A percentile compares a stretch with the other conserved stretches of the same genome.
phyloP scores from a whole-genome alignment of 2,888 invertebrate species.

The Hermaeophaga mercurialis region DNA sequence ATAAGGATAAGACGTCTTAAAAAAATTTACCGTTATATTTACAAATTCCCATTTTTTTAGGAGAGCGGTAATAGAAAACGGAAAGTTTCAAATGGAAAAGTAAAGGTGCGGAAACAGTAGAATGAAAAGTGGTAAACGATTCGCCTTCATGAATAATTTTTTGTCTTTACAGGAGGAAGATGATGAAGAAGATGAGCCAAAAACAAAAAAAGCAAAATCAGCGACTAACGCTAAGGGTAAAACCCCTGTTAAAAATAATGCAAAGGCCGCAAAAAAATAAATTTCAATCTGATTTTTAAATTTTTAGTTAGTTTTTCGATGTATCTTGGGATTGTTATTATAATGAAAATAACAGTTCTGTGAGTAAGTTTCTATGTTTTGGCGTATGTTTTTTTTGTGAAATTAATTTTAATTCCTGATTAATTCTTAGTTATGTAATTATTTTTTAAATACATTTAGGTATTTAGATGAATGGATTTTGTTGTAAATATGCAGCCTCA shows the following conservation, averaged over 20 bases:
- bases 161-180: conserved; percentile 63
- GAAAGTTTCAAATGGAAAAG: conserved; percentile 49
- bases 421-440: conserved; percentile 37
- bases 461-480: conserved; percentile 47
- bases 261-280: conserved; percentile 67
- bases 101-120: conserved; percentile 47
- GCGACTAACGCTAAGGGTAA: conserved; percentile 75
- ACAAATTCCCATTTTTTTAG: conserved; percentile 41
- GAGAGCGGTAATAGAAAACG: conserved; percentile 47
- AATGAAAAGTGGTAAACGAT: neutral
- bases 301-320: conserved; percentile 31
- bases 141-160: conserved; percentile 26
- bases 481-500: conserved; percentile 56
- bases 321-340: conserved; percentile 22
- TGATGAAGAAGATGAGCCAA: conserved; percentile 78
- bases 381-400: conserved; percentile 28
- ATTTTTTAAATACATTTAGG: conserved; percentile 35
- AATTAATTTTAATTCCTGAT: conserved; percentile 34
- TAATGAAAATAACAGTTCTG: conserved; percentile 11
- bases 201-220: conserved; percentile 76
- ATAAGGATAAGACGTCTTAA: no score
- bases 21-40: no score
- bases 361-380: conserved; percentile 20
- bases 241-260: conserved; percentile 62
- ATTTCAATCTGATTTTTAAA: conserved; percentile 11